These are phyloP conservation scores for Tetrapedia diversipes DNA, from an alignment of 2,888 invertebrate genomes.

Conservation along the genomic window DNA sequence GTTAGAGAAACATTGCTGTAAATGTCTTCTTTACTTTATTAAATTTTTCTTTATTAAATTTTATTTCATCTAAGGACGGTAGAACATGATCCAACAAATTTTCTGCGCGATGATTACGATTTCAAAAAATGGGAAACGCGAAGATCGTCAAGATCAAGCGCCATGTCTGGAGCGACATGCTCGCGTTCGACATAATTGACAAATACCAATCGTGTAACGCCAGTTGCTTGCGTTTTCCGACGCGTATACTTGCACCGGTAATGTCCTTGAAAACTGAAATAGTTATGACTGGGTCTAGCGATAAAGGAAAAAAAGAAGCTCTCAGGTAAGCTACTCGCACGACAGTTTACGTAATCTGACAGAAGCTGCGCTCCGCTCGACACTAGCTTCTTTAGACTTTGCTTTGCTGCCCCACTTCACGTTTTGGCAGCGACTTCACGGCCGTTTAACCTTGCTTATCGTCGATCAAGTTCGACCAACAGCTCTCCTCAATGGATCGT, in stretches of 20 bases:
- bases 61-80: no score
- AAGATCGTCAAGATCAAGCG: constrained; percentile 12
- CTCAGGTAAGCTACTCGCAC: constrained; percentile 53
- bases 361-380: constrained; percentile 6
- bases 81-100: neutral
- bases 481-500: constrained; percentile 23
- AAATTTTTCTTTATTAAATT: no score
- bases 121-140: neutral
- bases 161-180: constrained; percentile 42
- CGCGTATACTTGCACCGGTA: constrained; percentile 18
- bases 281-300: constrained; percentile 66
- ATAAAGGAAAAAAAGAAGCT: constrained; percentile 54
- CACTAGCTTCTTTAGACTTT: constrained; percentile 6
- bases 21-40: no score
- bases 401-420: constrained; percentile 30
- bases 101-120: neutral
- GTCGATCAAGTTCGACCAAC: constrained; percentile 39
- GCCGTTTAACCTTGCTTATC: constrained; percentile 47
- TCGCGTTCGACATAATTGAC: constrained; percentile 63
- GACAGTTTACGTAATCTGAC: constrained; percentile 42
- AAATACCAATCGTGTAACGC: constrained; percentile 61
- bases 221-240: constrained; percentile 10
- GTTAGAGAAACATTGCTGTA: no score
- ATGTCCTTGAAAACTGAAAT: constrained; percentile 73
- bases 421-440: constrained; percentile 38